Evolutionary conservation across 1,140 invertebrate species (phyloP).

Genomic region (Ditylenchus dipsaci): DNA sequence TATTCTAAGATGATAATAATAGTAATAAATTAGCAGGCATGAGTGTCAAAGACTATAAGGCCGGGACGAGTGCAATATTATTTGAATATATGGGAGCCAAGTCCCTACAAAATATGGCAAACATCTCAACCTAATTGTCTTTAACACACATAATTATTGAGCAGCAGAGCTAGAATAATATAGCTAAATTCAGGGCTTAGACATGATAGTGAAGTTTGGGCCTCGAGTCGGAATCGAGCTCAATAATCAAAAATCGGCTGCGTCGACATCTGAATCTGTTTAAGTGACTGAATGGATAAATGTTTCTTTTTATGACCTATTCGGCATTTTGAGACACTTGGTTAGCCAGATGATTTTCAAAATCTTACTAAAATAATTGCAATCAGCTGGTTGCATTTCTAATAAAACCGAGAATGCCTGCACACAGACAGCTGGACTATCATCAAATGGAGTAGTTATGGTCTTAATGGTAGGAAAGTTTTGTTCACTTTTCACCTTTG

Average conservation of each 20-base stretch:
- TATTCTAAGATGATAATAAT: too few species aligned
- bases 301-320: background rate
- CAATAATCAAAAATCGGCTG: background rate
- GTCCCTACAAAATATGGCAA: background rate
- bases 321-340: too few species aligned
- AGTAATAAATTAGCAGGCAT: too few species aligned
- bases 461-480: too few species aligned
- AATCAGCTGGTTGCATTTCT: too few species aligned
- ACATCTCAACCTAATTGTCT: background rate
- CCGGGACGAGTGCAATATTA: conserved; percentile 6
- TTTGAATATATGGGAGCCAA: too few species aligned
- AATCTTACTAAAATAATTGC: too few species aligned
- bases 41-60: background rate
- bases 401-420: too few species aligned
- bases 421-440: too few species aligned
- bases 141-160: background rate
- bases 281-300: background rate
- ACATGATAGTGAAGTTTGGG: background rate
- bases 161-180: background rate
- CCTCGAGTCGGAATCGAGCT: background rate
- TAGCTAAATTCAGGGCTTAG: background rate
- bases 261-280: background rate
- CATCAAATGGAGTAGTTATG: too few species aligned
- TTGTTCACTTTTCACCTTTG: too few species aligned
- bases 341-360: too few species aligned